Evolutionary conservation across 1,140 invertebrate species (phyloP).

Genomic region (Diachasma alloeum): DNA sequence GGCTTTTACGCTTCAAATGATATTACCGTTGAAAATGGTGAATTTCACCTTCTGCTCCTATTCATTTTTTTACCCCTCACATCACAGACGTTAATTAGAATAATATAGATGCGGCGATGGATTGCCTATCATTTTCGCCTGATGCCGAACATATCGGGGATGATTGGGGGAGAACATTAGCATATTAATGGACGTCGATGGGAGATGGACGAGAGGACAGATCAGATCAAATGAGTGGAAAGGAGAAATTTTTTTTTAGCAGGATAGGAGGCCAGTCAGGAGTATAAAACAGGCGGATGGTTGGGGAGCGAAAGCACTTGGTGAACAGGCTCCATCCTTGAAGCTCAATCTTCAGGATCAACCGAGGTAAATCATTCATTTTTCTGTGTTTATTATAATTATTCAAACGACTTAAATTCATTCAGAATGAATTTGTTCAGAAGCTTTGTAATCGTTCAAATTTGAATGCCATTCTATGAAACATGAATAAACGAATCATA

Average conservation of each 20-base stretch:
- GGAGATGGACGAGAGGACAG: conserved; percentile 33
- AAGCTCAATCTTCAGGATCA: conserved; percentile 3
- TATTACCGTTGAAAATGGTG: not conserved
- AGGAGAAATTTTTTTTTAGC: conserved; percentile 3
- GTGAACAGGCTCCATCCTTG: not conserved
- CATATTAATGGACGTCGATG: conserved; percentile 53
- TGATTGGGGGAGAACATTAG: conserved; percentile 35
- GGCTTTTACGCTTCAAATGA: too few relatives aligned
- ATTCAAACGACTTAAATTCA: not conserved
- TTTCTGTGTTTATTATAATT: not conserved
- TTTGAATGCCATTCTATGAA: too few relatives aligned
- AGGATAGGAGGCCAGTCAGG: conserved; percentile 46
- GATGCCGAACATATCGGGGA: conserved; percentile 21
- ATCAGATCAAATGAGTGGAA: conserved; percentile 27
- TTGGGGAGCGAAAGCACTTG: not conserved
- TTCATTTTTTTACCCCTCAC: not conserved
- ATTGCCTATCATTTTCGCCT: conserved; percentile 41
- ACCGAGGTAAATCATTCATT: not conserved
- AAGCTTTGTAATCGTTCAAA: too few relatives aligned
- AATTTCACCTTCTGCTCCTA: not conserved
- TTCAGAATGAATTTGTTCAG: too few relatives aligned
- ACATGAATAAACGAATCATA: too few relatives aligned
- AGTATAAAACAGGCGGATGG: conserved; percentile 47
- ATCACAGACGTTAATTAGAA: not conserved
- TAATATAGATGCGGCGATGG: conserved; percentile 26